phyloP scores from a whole-genome alignment of 1,140 invertebrate genomes.

The Melipona quadrifasciata region DNA sequence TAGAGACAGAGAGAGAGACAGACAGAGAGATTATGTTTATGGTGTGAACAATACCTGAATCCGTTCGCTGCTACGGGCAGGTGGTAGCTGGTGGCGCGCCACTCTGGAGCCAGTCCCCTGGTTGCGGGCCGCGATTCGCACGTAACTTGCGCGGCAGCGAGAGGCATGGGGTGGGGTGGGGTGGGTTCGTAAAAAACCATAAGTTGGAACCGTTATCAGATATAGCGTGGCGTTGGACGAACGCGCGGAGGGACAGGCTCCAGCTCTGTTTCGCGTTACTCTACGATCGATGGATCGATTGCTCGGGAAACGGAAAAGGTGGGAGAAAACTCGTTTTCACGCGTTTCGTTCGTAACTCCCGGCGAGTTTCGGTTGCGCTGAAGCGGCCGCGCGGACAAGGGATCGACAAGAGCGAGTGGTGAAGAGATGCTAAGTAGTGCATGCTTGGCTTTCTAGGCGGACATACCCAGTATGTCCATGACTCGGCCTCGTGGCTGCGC shows the following conservation, averaged over 20 bases:
- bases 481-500: constrained; percentile 75
- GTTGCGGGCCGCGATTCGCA: not conserved
- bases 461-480: constrained; percentile 83
- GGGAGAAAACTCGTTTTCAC: not conserved
- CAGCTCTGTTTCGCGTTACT: not conserved
- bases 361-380: not conserved
- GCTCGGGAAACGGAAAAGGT: not conserved
- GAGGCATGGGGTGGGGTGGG: too few relatives aligned
- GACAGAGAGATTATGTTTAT: constrained; percentile 6
- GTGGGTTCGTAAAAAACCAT: not conserved
- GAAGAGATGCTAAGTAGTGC: constrained; percentile 71
- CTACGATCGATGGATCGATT: constrained; percentile 34
- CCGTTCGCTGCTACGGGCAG: constrained; percentile 15
- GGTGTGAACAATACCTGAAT: constrained; percentile 32
- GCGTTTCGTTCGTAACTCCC: not conserved
- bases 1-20: not conserved
- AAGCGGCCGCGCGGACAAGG: not conserved
- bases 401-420: constrained; percentile 47
- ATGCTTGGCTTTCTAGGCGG: constrained; percentile 76
- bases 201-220: not conserved
- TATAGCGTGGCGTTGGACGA: not conserved
- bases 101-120: constrained; percentile 42
- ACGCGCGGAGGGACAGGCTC: constrained; percentile 37
- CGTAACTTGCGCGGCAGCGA: not conserved
- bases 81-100: constrained; percentile 3